These are phyloP conservation scores for Phoebastria nigripes DNA, from an alignment of 2,797 vertebrate genomes.

Conservation along the genomic window DNA sequence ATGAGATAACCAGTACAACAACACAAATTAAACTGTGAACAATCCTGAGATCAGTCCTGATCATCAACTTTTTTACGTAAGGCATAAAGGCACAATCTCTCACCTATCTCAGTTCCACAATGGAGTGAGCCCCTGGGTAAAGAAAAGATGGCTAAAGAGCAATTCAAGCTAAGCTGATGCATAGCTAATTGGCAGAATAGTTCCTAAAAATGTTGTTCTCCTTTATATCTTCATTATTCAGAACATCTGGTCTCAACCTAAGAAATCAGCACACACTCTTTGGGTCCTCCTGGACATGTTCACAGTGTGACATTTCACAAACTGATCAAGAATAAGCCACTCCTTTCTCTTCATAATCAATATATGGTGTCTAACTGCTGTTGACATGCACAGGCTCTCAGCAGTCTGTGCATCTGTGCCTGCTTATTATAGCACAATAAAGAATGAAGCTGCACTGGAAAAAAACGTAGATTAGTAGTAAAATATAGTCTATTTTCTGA, in stretches of 20 bases:
- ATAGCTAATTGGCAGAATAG: background rate
- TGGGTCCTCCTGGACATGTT: background rate
- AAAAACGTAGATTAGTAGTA: background rate
- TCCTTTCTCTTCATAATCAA: background rate
- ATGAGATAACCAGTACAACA: background rate
- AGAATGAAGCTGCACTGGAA: background rate
- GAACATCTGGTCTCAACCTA: background rate
- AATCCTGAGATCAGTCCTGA: background rate
- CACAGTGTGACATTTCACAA: background rate
- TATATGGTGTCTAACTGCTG: background rate
- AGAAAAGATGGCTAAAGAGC: background rate
- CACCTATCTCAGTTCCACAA: background rate
- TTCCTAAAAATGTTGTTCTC: background rate
- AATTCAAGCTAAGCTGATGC: background rate
- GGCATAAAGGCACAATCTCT: background rate
- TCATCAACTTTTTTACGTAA: background rate
- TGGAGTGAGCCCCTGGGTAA: background rate
- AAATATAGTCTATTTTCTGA: background rate
- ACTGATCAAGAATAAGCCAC: background rate
- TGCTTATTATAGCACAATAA: background rate
- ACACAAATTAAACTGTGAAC: background rate
- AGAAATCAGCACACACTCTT: background rate
- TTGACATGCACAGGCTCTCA: background rate
- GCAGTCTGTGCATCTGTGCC: background rate
- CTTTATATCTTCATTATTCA: background rate